Conservation (phyloP, 2,797 vertebrate genomes). For the Tangara arthus region DNA sequence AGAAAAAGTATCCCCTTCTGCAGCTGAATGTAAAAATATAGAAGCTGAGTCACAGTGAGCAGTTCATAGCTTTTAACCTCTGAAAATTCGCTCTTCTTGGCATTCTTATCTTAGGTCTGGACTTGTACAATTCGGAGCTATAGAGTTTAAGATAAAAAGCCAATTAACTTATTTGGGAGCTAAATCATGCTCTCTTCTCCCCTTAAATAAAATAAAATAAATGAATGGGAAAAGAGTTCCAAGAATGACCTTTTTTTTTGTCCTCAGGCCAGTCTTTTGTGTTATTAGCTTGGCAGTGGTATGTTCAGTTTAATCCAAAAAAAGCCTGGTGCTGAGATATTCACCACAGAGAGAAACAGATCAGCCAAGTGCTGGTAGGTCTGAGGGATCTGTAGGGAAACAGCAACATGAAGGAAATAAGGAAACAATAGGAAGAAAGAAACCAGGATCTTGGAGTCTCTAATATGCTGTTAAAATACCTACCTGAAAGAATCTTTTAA, state of each 20-base stretch:
- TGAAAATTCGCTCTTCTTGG: not conserved
- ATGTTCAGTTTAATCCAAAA: not conserved
- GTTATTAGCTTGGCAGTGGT: not conserved
- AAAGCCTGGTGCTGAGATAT: not conserved
- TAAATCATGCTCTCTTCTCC: not conserved
- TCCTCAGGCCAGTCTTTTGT: not conserved
- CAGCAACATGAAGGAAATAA: not conserved
- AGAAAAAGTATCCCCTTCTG: not conserved
- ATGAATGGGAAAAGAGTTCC: constrained; percentile 17
- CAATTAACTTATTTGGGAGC: not conserved
- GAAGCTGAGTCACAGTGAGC: not conserved
- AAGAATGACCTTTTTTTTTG: not conserved
- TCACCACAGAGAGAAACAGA: not conserved
- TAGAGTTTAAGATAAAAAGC: not conserved
- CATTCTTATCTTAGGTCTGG: not conserved
- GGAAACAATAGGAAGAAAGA: not conserved
- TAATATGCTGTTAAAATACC: not conserved
- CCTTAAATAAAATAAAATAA: constrained; percentile 1
- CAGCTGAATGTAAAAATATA: not conserved
- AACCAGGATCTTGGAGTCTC: not conserved
- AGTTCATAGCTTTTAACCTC: not conserved
- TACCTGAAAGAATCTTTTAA: not conserved
- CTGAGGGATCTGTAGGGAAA: not conserved
- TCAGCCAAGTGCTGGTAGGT: not conserved
- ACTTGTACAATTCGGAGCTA: not conserved